Conservation (phyloP, 2,888 invertebrate genomes). For the Nezara viridula region DNA sequence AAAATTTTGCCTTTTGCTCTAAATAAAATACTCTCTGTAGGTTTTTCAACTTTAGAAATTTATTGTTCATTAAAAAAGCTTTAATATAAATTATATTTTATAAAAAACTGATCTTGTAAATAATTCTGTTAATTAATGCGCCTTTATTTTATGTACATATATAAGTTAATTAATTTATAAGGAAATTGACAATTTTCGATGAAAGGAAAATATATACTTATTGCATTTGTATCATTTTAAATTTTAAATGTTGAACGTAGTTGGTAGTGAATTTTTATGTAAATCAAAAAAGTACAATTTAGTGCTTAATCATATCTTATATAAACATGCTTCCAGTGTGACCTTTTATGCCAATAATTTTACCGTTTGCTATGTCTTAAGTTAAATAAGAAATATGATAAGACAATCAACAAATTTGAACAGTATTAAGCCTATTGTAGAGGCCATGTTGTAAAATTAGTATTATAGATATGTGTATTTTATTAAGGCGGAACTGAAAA, state of each 20-base stretch:
- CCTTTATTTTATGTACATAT: not conserved
- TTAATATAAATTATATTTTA: slow-evolving; percentile 24
- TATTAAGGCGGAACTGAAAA: slow-evolving; percentile 33
- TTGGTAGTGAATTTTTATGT: not conserved
- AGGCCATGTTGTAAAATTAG: slow-evolving; percentile 28
- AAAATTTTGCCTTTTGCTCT: not conserved
- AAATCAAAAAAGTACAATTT: slow-evolving; percentile 39
- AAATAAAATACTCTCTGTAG: not conserved
- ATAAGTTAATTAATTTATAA: slow-evolving; percentile 13
- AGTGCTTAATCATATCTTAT: not conserved
- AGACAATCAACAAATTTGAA: slow-evolving; percentile 42
- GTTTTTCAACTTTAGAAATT: not conserved
- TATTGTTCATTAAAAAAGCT: slow-evolving; percentile 13
- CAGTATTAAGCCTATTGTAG: slow-evolving; percentile 20
- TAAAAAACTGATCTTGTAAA: not conserved
- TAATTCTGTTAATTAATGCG: not conserved
- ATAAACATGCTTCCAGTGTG: slow-evolving; percentile 12
- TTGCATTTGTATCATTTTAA: not conserved
- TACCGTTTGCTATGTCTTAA: slow-evolving; percentile 1
- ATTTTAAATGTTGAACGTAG: not conserved
- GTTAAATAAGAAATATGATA: slow-evolving; percentile 20
- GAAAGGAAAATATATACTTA: not conserved
- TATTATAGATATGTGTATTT: not conserved
- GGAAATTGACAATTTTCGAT: not conserved
- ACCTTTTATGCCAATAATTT: not conserved